Base-by-base conservation (phyloP, 2,797 vertebrate genomes). In the Sphenopsis melanotis region DNA sequence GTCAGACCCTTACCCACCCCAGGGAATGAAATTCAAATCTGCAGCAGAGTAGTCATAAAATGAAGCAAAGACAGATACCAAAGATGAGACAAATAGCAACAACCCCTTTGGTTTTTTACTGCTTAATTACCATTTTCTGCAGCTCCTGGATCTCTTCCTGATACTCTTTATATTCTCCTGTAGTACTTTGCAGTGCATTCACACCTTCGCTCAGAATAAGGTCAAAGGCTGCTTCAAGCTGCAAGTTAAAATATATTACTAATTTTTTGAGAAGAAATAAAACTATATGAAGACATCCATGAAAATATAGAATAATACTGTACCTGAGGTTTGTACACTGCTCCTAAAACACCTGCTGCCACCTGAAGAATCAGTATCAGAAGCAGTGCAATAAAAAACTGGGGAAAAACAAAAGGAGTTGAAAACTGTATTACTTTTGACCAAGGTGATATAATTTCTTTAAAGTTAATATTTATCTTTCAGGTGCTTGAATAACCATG, bases 301-400 rank as follows among this genome's bases (percentile, higher is more conserved):
- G 22, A 93, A 87, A 76, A 53, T 34, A 26, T 10, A 84, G 44
- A 83, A 79, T 68, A 60, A 56, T 83, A 57, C 41, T 55, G 18
- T 91, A 99, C 99, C 98, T 98, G 78, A 15, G 94, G 39, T 92
- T 91, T 96, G 36, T 94, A 93, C 20, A 98, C 78, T 14, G 97
- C 97, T 74, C 97, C 98, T 94, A 99, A 49, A 90, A 99, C 74
- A 11, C 99, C 99, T 8, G 98, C 98, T 11, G 94, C 96, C 90
- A 99, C 1, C 87, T 99, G 98, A 95, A 99, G 97, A 72, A 98
- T 85, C 96, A 99, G 97, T 94, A 99, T 98, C 94, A 98, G 21
- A 72, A 99, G 97, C 76, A 99, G 97, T 56, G 97, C 96, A 83
- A 99, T 96, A 95, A 99, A 99, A 97, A 99, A 99, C 99, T 99